Evolutionary conservation across 2,113 vertebrate species (phyloP).

Genomic region (Dromaius novaehollandiae): DNA sequence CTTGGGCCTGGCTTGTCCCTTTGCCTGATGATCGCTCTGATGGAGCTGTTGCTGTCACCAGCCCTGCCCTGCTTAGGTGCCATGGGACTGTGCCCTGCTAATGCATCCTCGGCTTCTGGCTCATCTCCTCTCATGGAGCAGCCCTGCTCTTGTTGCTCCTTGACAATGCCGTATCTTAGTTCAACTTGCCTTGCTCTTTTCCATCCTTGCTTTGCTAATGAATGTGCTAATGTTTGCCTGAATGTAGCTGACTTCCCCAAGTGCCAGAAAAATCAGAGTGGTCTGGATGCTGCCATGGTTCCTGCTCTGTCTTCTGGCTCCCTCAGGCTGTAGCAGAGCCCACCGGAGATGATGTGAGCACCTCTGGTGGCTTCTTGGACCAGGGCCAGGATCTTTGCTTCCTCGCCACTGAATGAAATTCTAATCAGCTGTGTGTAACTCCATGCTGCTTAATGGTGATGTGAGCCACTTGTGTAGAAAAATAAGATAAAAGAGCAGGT

Average conservation of each 20-base stretch:
- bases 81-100: too few species aligned
- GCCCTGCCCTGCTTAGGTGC: background rate
- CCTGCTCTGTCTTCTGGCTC: fast-evolving
- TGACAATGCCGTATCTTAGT: fast-evolving
- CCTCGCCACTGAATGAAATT: background rate
- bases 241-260: fast-evolving
- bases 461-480: background rate
- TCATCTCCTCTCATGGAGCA: fast-evolving
- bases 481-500: background rate
- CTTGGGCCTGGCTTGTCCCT: fast-evolving
- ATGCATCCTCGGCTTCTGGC: background rate
- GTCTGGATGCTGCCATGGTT: background rate
- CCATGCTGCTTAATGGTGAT: fast-evolving
- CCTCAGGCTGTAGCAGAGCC: background rate
- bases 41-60: background rate
- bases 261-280: fast-evolving
- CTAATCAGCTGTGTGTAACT: background rate
- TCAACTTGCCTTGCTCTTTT: background rate
- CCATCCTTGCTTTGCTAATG: background rate
- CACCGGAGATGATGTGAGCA: fast-evolving
- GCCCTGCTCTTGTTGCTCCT: background rate
- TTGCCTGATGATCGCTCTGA: fast-evolving
- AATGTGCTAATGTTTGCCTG: fast-evolving
- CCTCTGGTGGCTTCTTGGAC: background rate
- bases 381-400: background rate